Conservation (phyloP, 2,797 vertebrate genomes). For the Hafferia zeledoni region DNA sequence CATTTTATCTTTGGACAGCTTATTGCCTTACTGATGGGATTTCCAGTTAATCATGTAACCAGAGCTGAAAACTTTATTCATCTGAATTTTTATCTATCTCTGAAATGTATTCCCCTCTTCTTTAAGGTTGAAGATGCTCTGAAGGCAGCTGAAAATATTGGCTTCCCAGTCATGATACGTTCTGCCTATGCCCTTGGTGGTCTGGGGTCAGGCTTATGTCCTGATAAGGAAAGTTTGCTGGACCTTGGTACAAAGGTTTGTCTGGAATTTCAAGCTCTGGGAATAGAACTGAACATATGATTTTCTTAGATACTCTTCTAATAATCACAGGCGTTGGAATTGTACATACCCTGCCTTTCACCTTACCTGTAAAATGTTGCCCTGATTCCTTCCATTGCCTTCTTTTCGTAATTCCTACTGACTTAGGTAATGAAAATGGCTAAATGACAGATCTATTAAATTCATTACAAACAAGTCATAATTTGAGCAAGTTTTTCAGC, state of each 20-base stretch:
- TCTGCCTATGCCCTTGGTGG: constrained; percentile 95
- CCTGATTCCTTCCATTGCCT: background rate
- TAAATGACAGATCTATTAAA: background rate
- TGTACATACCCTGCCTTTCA: background rate
- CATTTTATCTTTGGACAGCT: background rate
- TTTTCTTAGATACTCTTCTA: background rate
- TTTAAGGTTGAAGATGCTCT: constrained; percentile 88
- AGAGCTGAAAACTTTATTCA: background rate
- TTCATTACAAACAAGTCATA: background rate
- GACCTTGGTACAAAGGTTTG: constrained; percentile 89
- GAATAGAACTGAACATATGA: background rate
- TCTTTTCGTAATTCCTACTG: background rate
- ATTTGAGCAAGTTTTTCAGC: background rate
- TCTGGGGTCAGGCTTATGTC: constrained; percentile 91
- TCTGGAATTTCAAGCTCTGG: background rate
- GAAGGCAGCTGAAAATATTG: constrained; percentile 88
- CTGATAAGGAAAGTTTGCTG: constrained; percentile 82
- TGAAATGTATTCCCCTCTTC: background rate
- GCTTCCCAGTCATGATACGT: constrained; percentile 94
- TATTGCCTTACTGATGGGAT: background rate
- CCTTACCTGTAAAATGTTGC: background rate
- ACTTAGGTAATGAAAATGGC: background rate
- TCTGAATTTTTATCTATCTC: background rate
- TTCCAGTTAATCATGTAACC: background rate
- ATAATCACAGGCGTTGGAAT: background rate